Percentiles rank a stretch among this genome's conserved stretches.
Evolutionary conservation across 1,140 invertebrate species (phyloP).

Genomic region (Drosophila kepulauana): DNA sequence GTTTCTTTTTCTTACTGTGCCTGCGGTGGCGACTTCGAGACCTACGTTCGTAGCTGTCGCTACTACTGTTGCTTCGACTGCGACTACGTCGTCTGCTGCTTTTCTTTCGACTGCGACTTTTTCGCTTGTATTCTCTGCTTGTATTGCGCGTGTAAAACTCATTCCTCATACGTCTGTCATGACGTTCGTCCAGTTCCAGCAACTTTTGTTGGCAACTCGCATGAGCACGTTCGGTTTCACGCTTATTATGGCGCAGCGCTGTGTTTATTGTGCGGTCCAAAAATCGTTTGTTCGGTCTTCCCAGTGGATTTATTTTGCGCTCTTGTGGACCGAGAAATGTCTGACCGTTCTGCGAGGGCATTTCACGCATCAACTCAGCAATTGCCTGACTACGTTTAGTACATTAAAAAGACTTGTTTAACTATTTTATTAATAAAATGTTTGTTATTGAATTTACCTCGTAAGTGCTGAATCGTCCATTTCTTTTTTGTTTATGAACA

Average conservation of each 20-base stretch:
- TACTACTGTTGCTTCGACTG: background rate
- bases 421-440: background rate
- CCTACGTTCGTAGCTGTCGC: conserved; percentile 1
- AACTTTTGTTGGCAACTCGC: conserved; percentile 50
- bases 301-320: conserved; percentile 76
- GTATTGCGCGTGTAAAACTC: conserved; percentile 36
- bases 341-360: conserved; percentile 16
- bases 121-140: background rate
- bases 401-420: background rate
- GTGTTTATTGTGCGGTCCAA: conserved; percentile 63
- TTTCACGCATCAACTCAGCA: conserved; percentile 59
- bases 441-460: conserved; percentile 33
- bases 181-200: conserved; percentile 52
- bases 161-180: conserved; percentile 42
- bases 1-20: conserved; percentile 19
- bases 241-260: conserved; percentile 55
- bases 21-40: conserved; percentile 26
- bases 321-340: conserved; percentile 37
- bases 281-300: conserved; percentile 72
- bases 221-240: conserved; percentile 40
- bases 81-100: conserved; percentile 8
- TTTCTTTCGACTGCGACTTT: conserved; percentile 36
- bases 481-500: conserved; percentile 28
- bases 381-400: conserved; percentile 51
- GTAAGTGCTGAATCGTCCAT: conserved; percentile 50